These are phyloP conservation scores for Drosophila ambigua DNA, from an alignment of 1,140 invertebrate species.

Conservation along the genomic window DNA sequence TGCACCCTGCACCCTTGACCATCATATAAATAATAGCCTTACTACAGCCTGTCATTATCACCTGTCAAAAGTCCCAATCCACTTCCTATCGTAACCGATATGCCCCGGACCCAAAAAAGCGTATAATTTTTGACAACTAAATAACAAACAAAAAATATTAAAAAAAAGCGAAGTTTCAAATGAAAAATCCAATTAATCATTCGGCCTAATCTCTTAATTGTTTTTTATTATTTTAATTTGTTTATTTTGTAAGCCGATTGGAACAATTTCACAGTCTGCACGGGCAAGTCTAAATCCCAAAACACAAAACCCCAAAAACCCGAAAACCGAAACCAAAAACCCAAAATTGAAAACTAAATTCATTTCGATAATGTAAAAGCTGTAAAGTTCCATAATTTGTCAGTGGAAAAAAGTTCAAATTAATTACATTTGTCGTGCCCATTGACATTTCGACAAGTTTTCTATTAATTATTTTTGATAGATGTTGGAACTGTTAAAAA, in stretches of 20 bases:
- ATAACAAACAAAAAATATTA: slow-evolving; percentile 31
- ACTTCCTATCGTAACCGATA: slow-evolving; percentile 21
- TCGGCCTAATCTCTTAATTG: slow-evolving; percentile 75
- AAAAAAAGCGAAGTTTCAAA: slow-evolving; percentile 23
- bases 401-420: slow-evolving; percentile 53
- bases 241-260: slow-evolving; percentile 78
- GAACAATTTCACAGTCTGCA: slow-evolving; percentile 75
- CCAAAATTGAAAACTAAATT: slow-evolving; percentile 24
- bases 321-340: slow-evolving; percentile 30
- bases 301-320: too few species aligned
- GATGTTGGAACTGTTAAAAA: slow-evolving; percentile 51
- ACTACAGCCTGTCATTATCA: slow-evolving; percentile 49
- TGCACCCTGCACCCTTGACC: slow-evolving; percentile 19
- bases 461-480: slow-evolving; percentile 82
- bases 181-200: slow-evolving; percentile 75
- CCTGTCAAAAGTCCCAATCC: slow-evolving; percentile 24
- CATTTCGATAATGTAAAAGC: slow-evolving; percentile 40
- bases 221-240: slow-evolving; percentile 77
- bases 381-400: slow-evolving; percentile 69
- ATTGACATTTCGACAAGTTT: slow-evolving; percentile 82
- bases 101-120: slow-evolving; percentile 15
- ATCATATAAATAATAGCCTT: slow-evolving; percentile 16
- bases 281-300: slow-evolving; percentile 33
- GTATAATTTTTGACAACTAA: slow-evolving; percentile 50
- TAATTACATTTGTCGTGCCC: slow-evolving; percentile 79